Base-by-base conservation (phyloP, 2,113 vertebrate genomes). In the Albula glossodonta region DNA sequence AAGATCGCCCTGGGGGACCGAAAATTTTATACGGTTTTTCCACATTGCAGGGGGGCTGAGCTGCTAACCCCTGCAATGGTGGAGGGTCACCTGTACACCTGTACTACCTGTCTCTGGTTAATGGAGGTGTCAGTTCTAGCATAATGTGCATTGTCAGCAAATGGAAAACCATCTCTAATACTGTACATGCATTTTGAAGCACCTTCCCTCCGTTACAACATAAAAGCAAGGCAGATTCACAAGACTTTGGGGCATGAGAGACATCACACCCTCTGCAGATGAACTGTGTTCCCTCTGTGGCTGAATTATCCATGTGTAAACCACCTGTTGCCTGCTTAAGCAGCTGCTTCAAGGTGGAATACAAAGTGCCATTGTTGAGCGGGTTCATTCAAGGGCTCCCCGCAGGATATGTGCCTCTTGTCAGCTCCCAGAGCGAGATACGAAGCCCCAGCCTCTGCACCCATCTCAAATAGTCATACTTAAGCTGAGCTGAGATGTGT, bases 401-500 rank as follows among this genome's bases (percentile, higher is more conserved):
- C 4, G 41, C 0, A 74, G 17, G 57, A 85, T 57, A 66, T 41
- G 48, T 48, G 49, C 48, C 56, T 51, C 60, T 25, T 50, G 78
- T 81, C 56, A 31, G n/a, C 78, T 85, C 84, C 56, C 25, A 5
- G 41, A 8, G 9, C 2, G 79, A 52, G 8, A 41, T 41, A 41
- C n/a, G 12, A 25, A 70, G 51, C 83, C 53, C 53, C 53, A 2
- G 53, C 84, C 10, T 78, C n/a, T 22, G 49, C 11, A 4, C 53
- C 60, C 22, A 15, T 51, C 77, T 80, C 41, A 85, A 60, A 80
- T 60, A 63, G 52, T 85, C 78, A 66, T 50, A 60, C 31, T 41
- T 85, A 57, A 85, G 51, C 79, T 81, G 74, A 80, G 53, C 84
- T 85, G 78, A 80, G 31, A 80, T 80, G 56, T 85, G 84, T 63